Base-by-base conservation (phyloP, 2,113 vertebrate genomes). In the Oenanthe oenanthe region DNA sequence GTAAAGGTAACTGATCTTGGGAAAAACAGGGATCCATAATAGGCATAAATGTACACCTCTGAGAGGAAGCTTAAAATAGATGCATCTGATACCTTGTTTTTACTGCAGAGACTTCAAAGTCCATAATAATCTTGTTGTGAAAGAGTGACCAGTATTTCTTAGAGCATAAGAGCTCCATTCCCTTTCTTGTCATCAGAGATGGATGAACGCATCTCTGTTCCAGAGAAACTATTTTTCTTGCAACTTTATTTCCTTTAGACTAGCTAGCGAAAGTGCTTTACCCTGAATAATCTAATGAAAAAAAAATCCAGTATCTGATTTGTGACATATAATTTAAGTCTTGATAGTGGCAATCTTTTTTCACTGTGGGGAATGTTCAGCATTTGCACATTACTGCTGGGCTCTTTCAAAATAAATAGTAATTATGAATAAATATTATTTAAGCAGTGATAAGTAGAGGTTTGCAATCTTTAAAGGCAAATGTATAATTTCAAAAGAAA, bases 1-100 rank as follows among this genome's bases (percentile, higher is more conserved):
- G 85, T 67, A 61, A 93, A 97, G 93, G 85, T 97, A 97, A 97
- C 79, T 92, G 95, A 96, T 91, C 85, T 93, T 91, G 94, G 77
- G 77, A 81, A 96, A 96, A 96, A 88, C 66, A 95, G 25, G 62
- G 81, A 28, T 29, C 75, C 82, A 80, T 82, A 93, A 89, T 42
- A 73, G 72, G 91, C 29, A 72, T 85, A 96, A 95, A 83, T 67
- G 4, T 86, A 80, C 67, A 88, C 51, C 94, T 93, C 76, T 74
- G 45, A 86, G 53, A 85, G 40, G 71, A 94, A 81, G 81, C 85
- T 96, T 94, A 95, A 96, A 97, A 96, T 95, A 95, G 89, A 96
- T 84, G 61, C 32, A 91, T 66, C 65, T 74, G 94, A 89, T 91
- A 76, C 38, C 32, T 78, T 96, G 76, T 83, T 94, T 92, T 78